A percentile compares a stretch with the other conserved stretches of the same genome.
These are phyloP conservation scores for Ailurus styani DNA, from an alignment of 2,113 vertebrate species.

Conservation along the genomic window DNA sequence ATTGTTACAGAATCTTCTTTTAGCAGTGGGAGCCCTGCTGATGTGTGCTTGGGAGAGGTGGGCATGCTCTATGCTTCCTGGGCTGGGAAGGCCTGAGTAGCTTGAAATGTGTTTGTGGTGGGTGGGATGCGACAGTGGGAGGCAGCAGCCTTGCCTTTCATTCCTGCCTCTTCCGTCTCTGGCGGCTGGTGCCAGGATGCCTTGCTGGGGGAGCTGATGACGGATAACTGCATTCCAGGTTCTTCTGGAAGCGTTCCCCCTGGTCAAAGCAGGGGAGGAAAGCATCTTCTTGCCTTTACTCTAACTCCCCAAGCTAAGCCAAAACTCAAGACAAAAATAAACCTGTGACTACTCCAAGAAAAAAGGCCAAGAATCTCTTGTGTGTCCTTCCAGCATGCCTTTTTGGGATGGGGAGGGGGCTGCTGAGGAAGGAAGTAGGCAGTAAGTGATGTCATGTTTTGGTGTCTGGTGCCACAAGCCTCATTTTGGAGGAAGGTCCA, in stretches of 20 bases:
- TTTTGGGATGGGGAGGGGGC: neutral
- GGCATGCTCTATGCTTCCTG: neutral
- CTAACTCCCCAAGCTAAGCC: neutral
- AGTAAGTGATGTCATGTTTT: neutral
- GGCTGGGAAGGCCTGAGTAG: neutral
- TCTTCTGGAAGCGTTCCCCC: neutral
- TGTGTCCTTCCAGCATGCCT: neutral
- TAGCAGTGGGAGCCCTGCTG: neutral
- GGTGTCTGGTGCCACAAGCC: neutral
- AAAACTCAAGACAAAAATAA: slow-evolving; percentile 26
- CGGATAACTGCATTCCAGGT: neutral
- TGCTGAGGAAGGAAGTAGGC: neutral
- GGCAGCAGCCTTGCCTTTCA: neutral
- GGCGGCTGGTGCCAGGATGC: neutral
- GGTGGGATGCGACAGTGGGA: neutral
- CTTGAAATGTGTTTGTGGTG: neutral
- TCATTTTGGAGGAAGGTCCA: neutral
- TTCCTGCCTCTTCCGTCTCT: neutral
- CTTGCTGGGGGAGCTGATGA: neutral
- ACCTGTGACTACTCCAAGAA: neutral
- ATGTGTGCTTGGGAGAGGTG: neutral
- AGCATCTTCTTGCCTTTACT: neutral
- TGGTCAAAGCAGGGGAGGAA: neutral
- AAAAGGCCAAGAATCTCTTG: neutral
- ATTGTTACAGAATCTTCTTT: neutral